Base-by-base conservation (phyloP, 2,888 invertebrate species). In the Rhagium mordax region DNA sequence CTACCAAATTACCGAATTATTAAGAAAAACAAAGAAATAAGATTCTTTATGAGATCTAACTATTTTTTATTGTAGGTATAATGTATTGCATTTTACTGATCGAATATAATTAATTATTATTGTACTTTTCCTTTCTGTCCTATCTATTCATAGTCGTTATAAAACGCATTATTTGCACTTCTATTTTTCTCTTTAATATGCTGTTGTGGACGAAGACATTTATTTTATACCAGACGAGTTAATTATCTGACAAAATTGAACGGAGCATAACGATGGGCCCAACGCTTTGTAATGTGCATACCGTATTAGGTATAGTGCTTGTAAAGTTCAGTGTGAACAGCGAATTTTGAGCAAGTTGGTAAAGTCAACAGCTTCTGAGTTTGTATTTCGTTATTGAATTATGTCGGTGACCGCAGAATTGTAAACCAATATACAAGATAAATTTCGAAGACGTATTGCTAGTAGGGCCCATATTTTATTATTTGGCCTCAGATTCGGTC, bases 391-490 rank as follows among this genome's bases (percentile, higher is more conserved):
- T 70, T 74, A 69, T 74, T 78, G 76, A 75, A 79, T 79, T 75
- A 76, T 77, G 73, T 65, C 67, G 71, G 59, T 81, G 81, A 81
- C 79, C 80, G 81, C 81, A 82, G 81, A 79, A 81, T 83, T 81
- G 82, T 83, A 81, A 82, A 84, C 83, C 83, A 82, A 85, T 84
- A 84, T 81, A 81, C 78, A 80, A 83, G 82, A 84, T 84, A 84
- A 84, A 81, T 84, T 83, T 75, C 57, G 73, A 74, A 82, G 82
- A 84, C 78, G 81, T 74, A 83, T 81, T 75, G 78, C 79, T 74
- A 62, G 76, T 72, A 79, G 74, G 74, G 75, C 77, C 79, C 71
- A 79, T 83, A 82, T 83, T 81, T 83, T 82, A 83, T 81, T 81
- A 81, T 83, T 83, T 83, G 82, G 81, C 83, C 82, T 76, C 81